phyloP scores from a whole-genome alignment of 2,113 vertebrate genomes.

The Alouatta palliata region DNA sequence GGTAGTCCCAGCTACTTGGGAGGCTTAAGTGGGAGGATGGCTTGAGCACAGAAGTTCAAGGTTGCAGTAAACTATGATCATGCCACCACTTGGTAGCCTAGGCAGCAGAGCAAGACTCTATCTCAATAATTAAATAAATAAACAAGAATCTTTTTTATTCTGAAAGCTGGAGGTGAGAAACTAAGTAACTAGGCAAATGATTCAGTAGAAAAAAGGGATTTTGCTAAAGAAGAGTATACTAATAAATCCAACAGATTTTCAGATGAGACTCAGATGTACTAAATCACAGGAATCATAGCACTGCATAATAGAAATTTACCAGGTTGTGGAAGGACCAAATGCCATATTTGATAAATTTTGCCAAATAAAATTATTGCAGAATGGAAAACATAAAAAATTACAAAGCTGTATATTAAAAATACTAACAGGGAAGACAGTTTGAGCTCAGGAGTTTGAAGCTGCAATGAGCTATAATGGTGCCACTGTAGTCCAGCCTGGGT shows the following conservation, averaged over 20 bases:
- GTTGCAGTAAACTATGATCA: no score
- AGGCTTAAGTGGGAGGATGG: no score
- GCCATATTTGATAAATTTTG: background rate
- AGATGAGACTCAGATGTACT: background rate
- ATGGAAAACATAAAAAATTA: background rate
- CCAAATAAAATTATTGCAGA: background rate
- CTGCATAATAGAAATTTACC: background rate
- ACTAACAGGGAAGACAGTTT: background rate
- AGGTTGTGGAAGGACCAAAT: background rate
- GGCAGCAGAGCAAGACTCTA: no score
- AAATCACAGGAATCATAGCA: background rate
- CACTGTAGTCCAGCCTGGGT: no score
- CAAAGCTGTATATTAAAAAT: background rate
- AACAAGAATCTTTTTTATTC: background rate
- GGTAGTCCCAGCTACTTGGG: no score
- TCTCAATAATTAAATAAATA: no score
- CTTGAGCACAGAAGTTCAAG: no score
- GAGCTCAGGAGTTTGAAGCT: no score
- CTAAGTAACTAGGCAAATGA: background rate
- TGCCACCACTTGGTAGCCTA: no score
- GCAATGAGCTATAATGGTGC: no score
- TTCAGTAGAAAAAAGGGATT: background rate
- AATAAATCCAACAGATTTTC: background rate
- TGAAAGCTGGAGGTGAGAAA: background rate
- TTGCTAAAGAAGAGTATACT: background rate